Evolutionary conservation across 2,888 invertebrate genomes (phyloP).

Genomic region (Subacronicta megacephala): DNA sequence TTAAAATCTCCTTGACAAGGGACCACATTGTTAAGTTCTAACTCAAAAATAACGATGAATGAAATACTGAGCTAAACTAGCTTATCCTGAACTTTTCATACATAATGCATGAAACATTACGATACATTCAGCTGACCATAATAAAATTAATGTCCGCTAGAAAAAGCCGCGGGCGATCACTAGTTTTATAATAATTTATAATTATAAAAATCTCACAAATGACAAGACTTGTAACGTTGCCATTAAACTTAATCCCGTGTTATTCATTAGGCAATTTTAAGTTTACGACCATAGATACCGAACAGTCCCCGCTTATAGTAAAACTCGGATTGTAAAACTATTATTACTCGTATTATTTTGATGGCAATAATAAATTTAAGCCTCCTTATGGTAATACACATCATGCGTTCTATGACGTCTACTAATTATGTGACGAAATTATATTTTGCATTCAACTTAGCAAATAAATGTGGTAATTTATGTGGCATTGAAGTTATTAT

Average conservation of each 20-base stretch:
- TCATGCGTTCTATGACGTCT: slow-evolving; percentile 37
- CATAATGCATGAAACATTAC: slow-evolving; percentile 25
- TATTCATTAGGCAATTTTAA: slow-evolving; percentile 75
- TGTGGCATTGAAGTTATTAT: slow-evolving; percentile 13
- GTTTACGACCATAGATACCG: slow-evolving; percentile 68
- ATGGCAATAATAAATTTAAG: slow-evolving; percentile 68
- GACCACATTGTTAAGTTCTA: slow-evolving; percentile 1
- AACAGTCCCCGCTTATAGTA: slow-evolving; percentile 58
- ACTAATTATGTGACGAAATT: slow-evolving; percentile 39
- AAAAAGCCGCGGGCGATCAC: slow-evolving; percentile 46
- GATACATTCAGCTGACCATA: slow-evolving; percentile 26
- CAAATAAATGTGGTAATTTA: slow-evolving; percentile 22
- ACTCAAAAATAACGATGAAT: background rate
- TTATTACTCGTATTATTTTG: slow-evolving; percentile 67
- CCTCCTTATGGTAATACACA: slow-evolving; percentile 59
- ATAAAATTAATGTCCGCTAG: slow-evolving; percentile 40
- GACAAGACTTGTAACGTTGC: slow-evolving; percentile 62
- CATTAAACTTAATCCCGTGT: slow-evolving; percentile 72
- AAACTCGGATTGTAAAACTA: slow-evolving; percentile 68
- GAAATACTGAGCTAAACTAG: background rate
- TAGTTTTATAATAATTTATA: slow-evolving; percentile 46
- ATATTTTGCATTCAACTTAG: slow-evolving; percentile 27
- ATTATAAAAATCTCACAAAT: slow-evolving; percentile 63
- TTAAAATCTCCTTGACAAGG: background rate
- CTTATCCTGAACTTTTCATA: slow-evolving; percentile 17